Evolutionary conservation across 2,797 vertebrate genomes (phyloP).

Genomic region (Periophthalmus magnuspinnatus): DNA sequence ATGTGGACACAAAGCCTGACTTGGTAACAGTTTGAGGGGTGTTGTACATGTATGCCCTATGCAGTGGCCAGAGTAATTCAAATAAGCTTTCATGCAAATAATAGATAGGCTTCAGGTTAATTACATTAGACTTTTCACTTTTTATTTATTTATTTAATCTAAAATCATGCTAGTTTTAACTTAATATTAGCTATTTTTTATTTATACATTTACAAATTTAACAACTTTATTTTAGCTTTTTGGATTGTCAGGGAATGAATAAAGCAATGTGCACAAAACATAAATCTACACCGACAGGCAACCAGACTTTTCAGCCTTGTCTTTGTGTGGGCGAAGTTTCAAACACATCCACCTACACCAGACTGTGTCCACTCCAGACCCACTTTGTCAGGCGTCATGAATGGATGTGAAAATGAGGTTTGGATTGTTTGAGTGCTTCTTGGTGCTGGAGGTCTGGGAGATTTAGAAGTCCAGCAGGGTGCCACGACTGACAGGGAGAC

Average conservation of each 20-base stretch:
- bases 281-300: neutral
- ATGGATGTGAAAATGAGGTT: slow-evolving; percentile 12
- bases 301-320: neutral
- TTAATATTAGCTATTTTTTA: neutral
- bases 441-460: slow-evolving; percentile 32
- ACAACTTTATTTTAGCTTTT: neutral
- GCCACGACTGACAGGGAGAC: slow-evolving; percentile 67
- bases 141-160: neutral
- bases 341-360: neutral
- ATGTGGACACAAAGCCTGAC: slow-evolving; percentile 10
- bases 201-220: neutral
- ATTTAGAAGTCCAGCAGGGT: slow-evolving; percentile 66
- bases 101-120: neutral
- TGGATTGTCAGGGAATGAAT: neutral
- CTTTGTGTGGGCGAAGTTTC: neutral
- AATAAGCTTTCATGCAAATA: neutral
- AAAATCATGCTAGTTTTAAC: neutral
- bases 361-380: neutral
- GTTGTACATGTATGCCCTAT: neutral
- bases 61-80: slow-evolving; percentile 7
- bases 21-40: neutral
- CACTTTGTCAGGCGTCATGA: slow-evolving; percentile 4
- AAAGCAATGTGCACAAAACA: neutral
- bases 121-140: neutral
- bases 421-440: slow-evolving; percentile 31